Base-by-base conservation (phyloP, 2,797 vertebrate genomes). In the Megalops cyprinoides region DNA sequence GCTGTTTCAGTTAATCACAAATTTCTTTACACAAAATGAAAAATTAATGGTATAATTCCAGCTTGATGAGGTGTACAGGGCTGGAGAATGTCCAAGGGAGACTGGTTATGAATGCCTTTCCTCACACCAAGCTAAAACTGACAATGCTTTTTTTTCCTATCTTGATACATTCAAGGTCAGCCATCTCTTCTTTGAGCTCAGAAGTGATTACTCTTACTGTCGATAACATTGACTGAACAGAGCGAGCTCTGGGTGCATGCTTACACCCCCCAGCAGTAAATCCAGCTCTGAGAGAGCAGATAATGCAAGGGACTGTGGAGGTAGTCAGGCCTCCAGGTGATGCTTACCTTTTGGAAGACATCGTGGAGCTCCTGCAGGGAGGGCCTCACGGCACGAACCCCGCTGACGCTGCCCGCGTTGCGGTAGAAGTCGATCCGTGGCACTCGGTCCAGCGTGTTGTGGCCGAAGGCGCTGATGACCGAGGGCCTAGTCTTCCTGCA, bases 391-490 rank as follows among this genome's bases (percentile, higher is more conserved):
- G 94, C 89, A 79, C 97, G 94, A 79, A 92, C 94, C n/a, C 98
- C 97, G 1, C 97, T 98, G 85, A 99, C 0, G 0, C 97, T 99
- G 86, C 97, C 96, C 0, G 95, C 94, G 49, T 99, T 99, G 62
- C 97, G 96, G n/a, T 99, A 99, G 91, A 97, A 99, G 90, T 98
- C 95, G 8, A 98, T 97, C 88, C 95, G 95, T 58, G 98, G 98
- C 86, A 98, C 92, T 0, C 95, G 95, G 79, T 99, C 98, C 91
- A 98, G 48, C 6, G 98, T 99, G 88, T 98, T 95, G 81, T 98
- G 97, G 28, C 98, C 97, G 65, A 99, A 99, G 23, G 97, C 97
- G 79, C 90, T 96, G 88, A 85, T 95, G 92, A 91, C 97, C 0
- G 94, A 97, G 78, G 93, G 93, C 71, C 93, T 91, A 60, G 96